Conservation (phyloP, 2,888 invertebrate genomes). For the Julus scandinavius region DNA sequence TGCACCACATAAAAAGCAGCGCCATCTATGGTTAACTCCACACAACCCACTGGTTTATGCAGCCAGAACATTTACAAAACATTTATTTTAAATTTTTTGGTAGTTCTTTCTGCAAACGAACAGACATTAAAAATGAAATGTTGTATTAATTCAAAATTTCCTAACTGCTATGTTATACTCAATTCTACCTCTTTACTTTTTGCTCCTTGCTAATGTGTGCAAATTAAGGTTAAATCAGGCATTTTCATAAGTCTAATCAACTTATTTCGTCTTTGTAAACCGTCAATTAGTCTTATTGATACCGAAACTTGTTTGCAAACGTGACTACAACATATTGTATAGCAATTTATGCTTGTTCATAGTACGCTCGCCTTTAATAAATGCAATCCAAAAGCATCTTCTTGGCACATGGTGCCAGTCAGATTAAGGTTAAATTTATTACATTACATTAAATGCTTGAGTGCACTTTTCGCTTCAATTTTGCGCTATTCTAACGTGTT, state of each 20-base stretch:
- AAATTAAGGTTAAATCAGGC: no score
- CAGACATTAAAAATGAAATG: no score
- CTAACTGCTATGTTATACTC: no score
- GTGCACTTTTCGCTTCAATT: constrained; percentile 26
- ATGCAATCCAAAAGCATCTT: constrained; percentile 25
- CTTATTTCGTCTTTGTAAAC: neutral
- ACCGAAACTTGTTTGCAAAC: neutral
- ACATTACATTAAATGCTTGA: constrained; percentile 26
- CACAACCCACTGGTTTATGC: no score
- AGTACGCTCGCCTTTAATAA: constrained; percentile 33
- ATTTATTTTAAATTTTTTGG: no score
- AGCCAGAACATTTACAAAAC: no score
- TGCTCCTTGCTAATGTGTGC: no score
- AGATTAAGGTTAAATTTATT: constrained; percentile 33
- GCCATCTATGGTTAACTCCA: no score
- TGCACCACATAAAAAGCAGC: no score
- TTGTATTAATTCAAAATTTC: no score
- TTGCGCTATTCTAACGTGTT: constrained; percentile 10
- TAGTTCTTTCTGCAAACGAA: no score
- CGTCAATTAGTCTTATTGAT: neutral
- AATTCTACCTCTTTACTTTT: no score
- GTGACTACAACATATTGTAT: neutral
- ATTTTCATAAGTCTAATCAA: neutral
- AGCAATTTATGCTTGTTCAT: neutral
- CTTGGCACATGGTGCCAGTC: constrained; percentile 18